These are phyloP conservation scores for Cherax destructor DNA, from an alignment of 1,140 invertebrate genomes.

Conservation along the genomic window DNA sequence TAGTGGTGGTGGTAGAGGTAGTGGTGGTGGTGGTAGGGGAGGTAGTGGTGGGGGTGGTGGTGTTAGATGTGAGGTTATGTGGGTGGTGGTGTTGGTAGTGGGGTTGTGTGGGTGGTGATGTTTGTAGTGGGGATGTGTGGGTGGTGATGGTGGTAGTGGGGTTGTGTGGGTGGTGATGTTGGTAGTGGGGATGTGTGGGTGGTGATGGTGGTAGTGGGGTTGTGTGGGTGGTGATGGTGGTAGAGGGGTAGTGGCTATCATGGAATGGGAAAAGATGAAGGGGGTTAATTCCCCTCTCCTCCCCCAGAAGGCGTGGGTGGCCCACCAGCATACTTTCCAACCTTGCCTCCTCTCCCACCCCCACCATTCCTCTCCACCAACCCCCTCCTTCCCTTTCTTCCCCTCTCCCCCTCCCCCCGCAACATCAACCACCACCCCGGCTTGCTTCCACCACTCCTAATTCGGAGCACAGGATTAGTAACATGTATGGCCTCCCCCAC, in stretches of 20 bases:
- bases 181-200: too few species aligned
- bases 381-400: not conserved
- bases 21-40: too few species aligned
- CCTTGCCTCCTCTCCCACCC: not conserved
- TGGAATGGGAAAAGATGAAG: too few species aligned
- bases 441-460: not conserved
- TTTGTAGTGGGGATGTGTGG: too few species aligned
- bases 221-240: not conserved
- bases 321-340: not conserved
- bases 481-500: not conserved
- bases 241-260: not conserved
- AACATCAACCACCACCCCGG: not conserved
- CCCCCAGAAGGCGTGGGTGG: not conserved
- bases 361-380: not conserved
- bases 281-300: not conserved
- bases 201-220: too few species aligned
- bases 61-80: too few species aligned
- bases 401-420: not conserved
- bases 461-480: not conserved
- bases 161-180: too few species aligned
- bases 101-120: too few species aligned
- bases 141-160: too few species aligned
- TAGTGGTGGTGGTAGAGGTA: too few species aligned
- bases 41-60: too few species aligned
- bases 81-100: not conserved